Evolutionary conservation across 2,888 invertebrate species (phyloP).

Genomic region (Syritta pipiens): DNA sequence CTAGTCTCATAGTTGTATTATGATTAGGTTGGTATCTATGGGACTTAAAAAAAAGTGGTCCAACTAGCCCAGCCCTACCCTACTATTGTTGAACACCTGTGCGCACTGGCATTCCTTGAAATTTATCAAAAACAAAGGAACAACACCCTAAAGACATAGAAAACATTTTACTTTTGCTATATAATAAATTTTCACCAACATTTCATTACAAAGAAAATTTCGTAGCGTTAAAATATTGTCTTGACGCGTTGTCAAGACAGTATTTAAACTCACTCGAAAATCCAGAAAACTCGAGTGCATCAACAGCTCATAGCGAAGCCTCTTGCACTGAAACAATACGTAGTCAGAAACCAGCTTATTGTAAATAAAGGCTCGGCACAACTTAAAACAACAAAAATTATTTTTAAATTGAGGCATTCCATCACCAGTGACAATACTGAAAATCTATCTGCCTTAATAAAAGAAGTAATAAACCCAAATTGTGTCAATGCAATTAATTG

Average conservation of each 20-base stretch:
- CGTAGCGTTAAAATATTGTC: too few relatives aligned
- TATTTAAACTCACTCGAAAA: constrained; percentile 35
- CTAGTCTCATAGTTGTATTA: too few relatives aligned
- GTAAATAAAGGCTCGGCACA: constrained; percentile 17
- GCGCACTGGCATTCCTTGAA: too few relatives aligned
- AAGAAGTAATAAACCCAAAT: constrained; percentile 32
- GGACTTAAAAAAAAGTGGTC: too few relatives aligned
- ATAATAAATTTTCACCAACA: constrained; percentile 39
- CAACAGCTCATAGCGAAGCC: constrained; percentile 33
- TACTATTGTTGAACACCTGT: too few relatives aligned
- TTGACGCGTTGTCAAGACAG: constrained; percentile 51
- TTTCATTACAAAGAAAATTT: constrained; percentile 47
- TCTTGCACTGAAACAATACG: constrained; percentile 36
- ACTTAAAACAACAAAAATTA: constrained; percentile 27
- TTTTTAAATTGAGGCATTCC: constrained; percentile 6
- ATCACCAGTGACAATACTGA: not conserved
- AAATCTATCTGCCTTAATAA: constrained; percentile 4
- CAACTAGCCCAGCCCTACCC: too few relatives aligned
- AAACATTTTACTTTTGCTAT: too few relatives aligned
- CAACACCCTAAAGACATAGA: too few relatives aligned
- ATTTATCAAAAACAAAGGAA: too few relatives aligned
- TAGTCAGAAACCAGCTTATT: constrained; percentile 49
- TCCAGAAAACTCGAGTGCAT: not conserved
- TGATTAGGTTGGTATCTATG: too few relatives aligned
- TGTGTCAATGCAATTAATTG: constrained; percentile 23